Percentiles rank a stretch among this genome's conserved stretches.
Conservation (phyloP, 2,888 invertebrate species). For the Conops quadrifasciatus region DNA sequence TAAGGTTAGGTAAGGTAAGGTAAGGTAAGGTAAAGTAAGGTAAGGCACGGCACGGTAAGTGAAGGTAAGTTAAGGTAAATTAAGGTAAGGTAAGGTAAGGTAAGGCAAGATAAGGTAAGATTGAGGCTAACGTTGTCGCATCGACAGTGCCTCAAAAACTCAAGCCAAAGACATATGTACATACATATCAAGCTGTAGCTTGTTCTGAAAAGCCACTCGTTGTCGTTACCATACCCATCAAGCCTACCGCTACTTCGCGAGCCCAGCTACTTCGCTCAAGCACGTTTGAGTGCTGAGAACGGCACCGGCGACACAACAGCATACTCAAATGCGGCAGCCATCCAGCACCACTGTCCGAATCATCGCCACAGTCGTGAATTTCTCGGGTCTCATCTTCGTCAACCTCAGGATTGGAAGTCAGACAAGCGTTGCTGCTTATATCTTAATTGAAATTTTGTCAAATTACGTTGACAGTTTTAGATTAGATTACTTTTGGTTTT, state of each 20-base stretch:
- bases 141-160: slow-evolving; percentile 10
- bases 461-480: slow-evolving; percentile 57
- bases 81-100: no score
- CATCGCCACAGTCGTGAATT: background rate
- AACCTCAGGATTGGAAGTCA: slow-evolving; percentile 48
- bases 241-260: background rate
- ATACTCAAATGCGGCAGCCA: slow-evolving; percentile 26
- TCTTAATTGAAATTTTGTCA: slow-evolving; percentile 59
- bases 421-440: slow-evolving; percentile 55
- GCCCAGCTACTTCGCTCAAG: background rate
- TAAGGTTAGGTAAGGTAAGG: no score
- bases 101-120: no score
- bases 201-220: slow-evolving; percentile 15
- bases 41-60: no score
- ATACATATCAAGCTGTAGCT: slow-evolving; percentile 17
- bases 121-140: background rate
- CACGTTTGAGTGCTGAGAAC: background rate
- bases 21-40: no score
- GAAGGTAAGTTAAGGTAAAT: no score
- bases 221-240: background rate
- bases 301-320: slow-evolving; percentile 2
- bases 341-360: slow-evolving; percentile 20
- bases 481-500: slow-evolving; percentile 51
- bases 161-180: background rate
- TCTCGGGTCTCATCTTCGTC: slow-evolving; percentile 41